Conservation (phyloP, 1,140 invertebrate genomes). For the Apis cerana region DNA sequence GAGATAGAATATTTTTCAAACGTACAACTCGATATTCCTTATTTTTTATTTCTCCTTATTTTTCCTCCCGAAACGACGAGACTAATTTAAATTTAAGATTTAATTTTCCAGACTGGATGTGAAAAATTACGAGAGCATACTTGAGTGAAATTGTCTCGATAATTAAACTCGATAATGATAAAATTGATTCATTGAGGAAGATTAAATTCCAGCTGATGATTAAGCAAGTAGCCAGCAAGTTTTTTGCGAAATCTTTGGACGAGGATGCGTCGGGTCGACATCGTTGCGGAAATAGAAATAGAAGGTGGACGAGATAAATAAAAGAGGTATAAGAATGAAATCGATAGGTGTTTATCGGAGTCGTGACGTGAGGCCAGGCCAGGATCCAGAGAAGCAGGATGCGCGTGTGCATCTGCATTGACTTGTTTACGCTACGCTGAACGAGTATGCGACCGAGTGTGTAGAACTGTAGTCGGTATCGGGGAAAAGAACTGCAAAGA, state of each 20-base stretch:
- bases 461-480: conserved; percentile 43
- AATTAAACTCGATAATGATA: conserved; percentile 21
- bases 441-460: conserved; percentile 54
- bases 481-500: conserved; percentile 21
- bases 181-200: background rate
- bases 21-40: no score
- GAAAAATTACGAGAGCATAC: background rate
- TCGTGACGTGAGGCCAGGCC: no score
- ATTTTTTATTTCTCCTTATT: no score
- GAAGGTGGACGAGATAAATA: conserved; percentile 34
- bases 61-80: no score
- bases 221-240: background rate
- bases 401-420: conserved; percentile 45
- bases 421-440: conserved; percentile 70
- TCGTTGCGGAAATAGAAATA: conserved; percentile 41
- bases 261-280: background rate
- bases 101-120: no score
- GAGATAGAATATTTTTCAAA: background rate
- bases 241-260: background rate
- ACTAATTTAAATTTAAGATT: no score
- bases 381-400: conserved; percentile 37
- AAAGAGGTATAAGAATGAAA: conserved; percentile 25
- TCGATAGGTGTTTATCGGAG: conserved; percentile 37
- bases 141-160: background rate
- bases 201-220: conserved; percentile 22